Base-by-base conservation (phyloP, 2,797 vertebrate species). In the Mormyrus proboscirostris region DNA sequence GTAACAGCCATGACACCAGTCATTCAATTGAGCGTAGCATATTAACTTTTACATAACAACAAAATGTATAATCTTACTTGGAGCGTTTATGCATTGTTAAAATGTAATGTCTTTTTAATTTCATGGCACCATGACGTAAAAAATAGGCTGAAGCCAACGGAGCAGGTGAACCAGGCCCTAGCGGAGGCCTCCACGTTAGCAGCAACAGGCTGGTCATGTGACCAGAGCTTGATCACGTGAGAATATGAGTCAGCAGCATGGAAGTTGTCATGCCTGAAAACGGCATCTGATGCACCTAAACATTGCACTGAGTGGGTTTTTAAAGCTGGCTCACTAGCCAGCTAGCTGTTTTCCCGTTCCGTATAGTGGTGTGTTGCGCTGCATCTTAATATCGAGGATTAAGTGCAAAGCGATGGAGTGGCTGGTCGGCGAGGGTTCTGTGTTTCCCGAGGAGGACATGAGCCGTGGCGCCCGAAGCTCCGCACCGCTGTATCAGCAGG, bases 341-440 rank as follows among this genome's bases (percentile, higher is more conserved):
- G 29, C 33, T 55, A 29, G 9, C 2, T n/a, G 19, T 25, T 19
- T 25, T n/a, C 82, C 16, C 29, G 9, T 41, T 50, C 41, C 33
- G 50, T 44, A 83, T 33, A 65, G 59, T 19, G 76, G 19, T 14
- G 86, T 59, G 4, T 12, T 22, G 8, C 12, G 50, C 50, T 22
- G 73, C 12, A 44, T 50, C 19, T 25, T 10, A 49, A 9, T 65
- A 41, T 10, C 38, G 51, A 50, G 82, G 83, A 73, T 25, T 69
- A 12, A 29, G 19, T 22, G 29, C 0, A 29, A 29, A 49, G 91
- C 19, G 90, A 96, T 96, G 96, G 95, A 96, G 93, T 96, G 95
- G 95, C 91, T 92, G 89, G 92, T 93, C 33, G 93, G 90, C 19
- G 87, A 88, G 87, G 89, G 76, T 57, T 82, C 86, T 16, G 53